Base-by-base conservation (phyloP, 1,140 invertebrate genomes). In the Bombus turneri region DNA sequence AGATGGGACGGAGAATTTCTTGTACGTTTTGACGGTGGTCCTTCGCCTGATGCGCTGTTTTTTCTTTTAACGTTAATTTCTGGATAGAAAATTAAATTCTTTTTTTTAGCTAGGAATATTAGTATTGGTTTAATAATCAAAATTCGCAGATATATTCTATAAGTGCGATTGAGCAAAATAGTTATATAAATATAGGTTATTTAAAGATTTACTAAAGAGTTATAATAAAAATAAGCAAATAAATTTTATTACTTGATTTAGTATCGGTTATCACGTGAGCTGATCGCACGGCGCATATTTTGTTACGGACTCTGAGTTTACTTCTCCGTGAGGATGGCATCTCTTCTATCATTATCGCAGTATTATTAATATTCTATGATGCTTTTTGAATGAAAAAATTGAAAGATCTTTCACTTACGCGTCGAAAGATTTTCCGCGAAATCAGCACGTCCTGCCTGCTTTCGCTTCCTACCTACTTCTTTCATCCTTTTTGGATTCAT, bases 21-120 rank as follows among this genome's bases (percentile, higher is more conserved):
- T 12, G 85, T 86, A 2, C 93, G 88, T 87, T 94, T 94, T 0
- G 86, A 43, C 9, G 76, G 34, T 0, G 88, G 79, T 28, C 90
- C 88, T 25, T 93, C 93, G 5, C 91, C 91, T 1, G 88, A 89
- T 22, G 87, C 79, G 41, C 85, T 92, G 37, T 66, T 86, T 31
- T 93, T 92, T 18, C 93, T 89, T 37, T 93, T 94, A 12, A 88
- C 22, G 2, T 85, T 85, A 22, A 75, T 79, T 66, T 75, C 86
- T 87, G 22, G 37, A 77, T 41, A 9, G n/a, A 25, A 6, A 34
- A 57, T 3, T 9, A 12, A 10, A 57, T 10, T 73, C 22, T 31
- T 31, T n/a, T n/a, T 47, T 9, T 81, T 74, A 75, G 2, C 31
- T 57, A 15, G 6, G 3, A 22, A 53, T 25, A 18, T 53, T 53